A percentile compares a stretch with the other conserved stretches of the same genome.
Evolutionary conservation across 35 echinoderm and acorn worm species (phyloP).

Genomic region (Diadema setosum): DNA sequence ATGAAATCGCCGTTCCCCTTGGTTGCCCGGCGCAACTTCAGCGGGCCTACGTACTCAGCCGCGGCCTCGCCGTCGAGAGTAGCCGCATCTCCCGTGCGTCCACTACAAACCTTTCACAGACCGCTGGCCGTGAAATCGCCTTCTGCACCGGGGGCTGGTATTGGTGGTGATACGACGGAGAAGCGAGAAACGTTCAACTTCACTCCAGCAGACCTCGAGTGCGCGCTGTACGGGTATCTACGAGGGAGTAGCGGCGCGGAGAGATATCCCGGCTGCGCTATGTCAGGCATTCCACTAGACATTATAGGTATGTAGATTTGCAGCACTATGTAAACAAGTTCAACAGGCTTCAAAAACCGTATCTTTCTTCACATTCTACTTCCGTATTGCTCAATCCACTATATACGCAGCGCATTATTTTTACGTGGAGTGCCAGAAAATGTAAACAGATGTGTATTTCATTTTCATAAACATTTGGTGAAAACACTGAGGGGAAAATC

Average conservation of each 20-base stretch:
- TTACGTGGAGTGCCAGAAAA: no score
- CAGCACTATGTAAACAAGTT: no score
- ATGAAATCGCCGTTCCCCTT: background rate
- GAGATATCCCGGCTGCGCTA: constrained; percentile 6
- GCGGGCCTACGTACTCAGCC: background rate
- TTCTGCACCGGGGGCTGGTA: background rate
- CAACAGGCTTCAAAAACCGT: no score
- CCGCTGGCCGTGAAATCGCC: background rate
- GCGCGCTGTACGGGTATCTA: background rate
- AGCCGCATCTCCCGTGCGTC: background rate
- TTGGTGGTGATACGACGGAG: background rate
- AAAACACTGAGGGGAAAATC: no score
- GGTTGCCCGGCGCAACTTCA: background rate
- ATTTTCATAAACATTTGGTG: no score
- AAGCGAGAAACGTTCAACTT: background rate
- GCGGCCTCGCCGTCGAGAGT: background rate
- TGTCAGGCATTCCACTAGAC: background rate
- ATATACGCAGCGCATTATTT: no score
- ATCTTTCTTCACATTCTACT: no score
- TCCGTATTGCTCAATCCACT: no score
- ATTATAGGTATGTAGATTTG: no score
- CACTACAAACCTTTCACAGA: background rate
- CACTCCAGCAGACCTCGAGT: background rate
- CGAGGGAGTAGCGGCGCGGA: background rate
- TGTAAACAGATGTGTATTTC: no score